phyloP scores from a whole-genome alignment of 2,888 invertebrate genomes.

The Cataglyphis rosenhaueri region DNA sequence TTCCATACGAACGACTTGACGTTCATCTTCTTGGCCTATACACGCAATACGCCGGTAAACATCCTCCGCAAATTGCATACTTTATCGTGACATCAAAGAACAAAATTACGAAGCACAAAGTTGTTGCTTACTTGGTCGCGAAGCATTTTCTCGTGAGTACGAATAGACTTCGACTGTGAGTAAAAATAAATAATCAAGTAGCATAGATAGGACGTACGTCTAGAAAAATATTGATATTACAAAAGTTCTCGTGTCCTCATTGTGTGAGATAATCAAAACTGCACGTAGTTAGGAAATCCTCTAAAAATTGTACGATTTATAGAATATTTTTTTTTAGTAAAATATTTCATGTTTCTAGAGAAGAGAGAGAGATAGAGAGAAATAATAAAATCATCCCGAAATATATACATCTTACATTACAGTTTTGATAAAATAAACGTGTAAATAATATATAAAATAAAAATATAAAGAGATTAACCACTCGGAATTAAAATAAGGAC shows the following conservation, averaged over 20 bases:
- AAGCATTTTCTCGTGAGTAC: constrained; percentile 93
- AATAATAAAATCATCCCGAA: not conserved
- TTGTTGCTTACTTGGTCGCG: constrained; percentile 87
- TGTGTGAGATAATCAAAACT: constrained; percentile 93
- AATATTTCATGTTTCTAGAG: not conserved
- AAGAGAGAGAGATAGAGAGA: too few relatives aligned
- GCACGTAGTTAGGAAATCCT: constrained; percentile 96
- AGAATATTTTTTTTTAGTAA: not conserved
- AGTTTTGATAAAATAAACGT: not conserved
- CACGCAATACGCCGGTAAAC: not conserved
- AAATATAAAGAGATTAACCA: not conserved
- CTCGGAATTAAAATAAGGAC: not conserved
- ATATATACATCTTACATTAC: not conserved
- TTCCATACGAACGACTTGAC: constrained; percentile 93
- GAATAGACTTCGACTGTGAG: constrained; percentile 95
- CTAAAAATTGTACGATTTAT: constrained; percentile 86
- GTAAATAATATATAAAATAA: not conserved
- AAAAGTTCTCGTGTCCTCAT: constrained; percentile 92
- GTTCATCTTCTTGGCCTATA: constrained; percentile 95
- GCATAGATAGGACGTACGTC: constrained; percentile 92
- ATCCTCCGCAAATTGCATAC: not conserved
- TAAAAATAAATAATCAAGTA: constrained; percentile 93
- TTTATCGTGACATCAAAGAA: not conserved
- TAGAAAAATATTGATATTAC: constrained; percentile 92
- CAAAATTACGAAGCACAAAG: not conserved